These are phyloP conservation scores for Pyrrhia umbra DNA, from an alignment of 2,888 invertebrate genomes.

Conservation along the genomic window DNA sequence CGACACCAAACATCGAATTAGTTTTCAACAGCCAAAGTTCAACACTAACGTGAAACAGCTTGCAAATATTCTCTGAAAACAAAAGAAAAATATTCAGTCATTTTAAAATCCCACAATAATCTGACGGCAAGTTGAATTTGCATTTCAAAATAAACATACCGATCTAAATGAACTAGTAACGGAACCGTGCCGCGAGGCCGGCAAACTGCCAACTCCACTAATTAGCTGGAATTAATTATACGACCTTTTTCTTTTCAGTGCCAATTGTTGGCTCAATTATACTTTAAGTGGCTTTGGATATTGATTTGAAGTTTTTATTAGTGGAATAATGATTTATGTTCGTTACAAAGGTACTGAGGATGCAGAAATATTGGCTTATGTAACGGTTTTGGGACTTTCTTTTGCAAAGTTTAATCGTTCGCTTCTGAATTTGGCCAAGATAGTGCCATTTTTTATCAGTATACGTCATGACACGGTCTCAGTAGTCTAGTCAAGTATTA, in stretches of 20 bases:
- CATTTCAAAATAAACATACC: slow-evolving; percentile 37
- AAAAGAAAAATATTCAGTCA: neutral
- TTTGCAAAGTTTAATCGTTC: neutral
- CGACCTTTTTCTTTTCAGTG: slow-evolving; percentile 46
- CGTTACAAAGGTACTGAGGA: neutral
- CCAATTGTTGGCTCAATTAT: slow-evolving; percentile 51
- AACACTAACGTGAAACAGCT: neutral
- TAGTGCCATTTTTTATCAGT: no score
- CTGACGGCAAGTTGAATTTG: neutral
- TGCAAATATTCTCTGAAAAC: neutral
- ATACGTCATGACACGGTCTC: no score
- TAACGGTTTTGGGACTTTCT: neutral
- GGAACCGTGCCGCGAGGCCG: slow-evolving; percentile 18
- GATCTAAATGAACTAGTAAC: slow-evolving; percentile 34
- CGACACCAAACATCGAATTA: neutral
- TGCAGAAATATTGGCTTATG: neutral
- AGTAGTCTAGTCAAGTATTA: no score
- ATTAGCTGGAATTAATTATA: slow-evolving; percentile 60
- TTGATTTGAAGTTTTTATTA: slow-evolving; percentile 23
- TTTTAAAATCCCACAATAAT: slow-evolving; percentile 6
- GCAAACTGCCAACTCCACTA: slow-evolving; percentile 54
- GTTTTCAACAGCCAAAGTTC: neutral
- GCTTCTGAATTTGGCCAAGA: no score
- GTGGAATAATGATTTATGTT: slow-evolving; percentile 1
- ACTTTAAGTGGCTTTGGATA: slow-evolving; percentile 21